Percentiles rank a stretch among this genome's conserved stretches.
Evolutionary conservation across 2,797 vertebrate genomes (phyloP).

Genomic region (Muraenolepis orangiensis): DNA sequence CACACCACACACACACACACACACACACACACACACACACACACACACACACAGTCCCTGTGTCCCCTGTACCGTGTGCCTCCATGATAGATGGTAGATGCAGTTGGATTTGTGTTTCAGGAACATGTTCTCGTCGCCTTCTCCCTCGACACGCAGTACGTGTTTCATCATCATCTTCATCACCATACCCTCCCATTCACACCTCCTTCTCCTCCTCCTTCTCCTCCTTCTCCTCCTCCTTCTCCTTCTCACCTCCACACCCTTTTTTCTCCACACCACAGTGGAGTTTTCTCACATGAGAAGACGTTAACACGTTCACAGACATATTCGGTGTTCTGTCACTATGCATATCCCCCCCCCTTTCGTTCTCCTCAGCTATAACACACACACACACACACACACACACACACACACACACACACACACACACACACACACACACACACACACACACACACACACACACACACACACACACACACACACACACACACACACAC

Average conservation of each 20-base stretch:
- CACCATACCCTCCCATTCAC: no score
- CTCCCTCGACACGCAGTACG: background rate
- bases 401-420: slow-evolving; percentile 14
- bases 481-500: slow-evolving; percentile 6
- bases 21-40: no score
- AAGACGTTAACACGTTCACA: background rate
- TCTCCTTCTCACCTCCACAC: background rate
- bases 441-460: no score
- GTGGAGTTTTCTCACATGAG: slow-evolving; percentile 1
- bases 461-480: slow-evolving; percentile 6
- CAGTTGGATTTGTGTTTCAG: background rate
- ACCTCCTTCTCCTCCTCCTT: no score
- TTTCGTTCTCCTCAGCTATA: background rate
- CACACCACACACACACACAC: background rate
- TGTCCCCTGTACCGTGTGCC: background rate
- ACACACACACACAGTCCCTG: background rate
- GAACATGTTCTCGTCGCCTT: background rate
- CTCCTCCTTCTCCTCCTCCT: no score
- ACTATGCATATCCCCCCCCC: no score
- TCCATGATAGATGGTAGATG: background rate
- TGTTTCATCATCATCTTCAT: background rate
- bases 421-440: background rate
- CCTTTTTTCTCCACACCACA: background rate
- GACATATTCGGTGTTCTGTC: background rate
- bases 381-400: slow-evolving; percentile 2